Conservation (phyloP, 2,888 invertebrate species). For the Agrilus mali region DNA sequence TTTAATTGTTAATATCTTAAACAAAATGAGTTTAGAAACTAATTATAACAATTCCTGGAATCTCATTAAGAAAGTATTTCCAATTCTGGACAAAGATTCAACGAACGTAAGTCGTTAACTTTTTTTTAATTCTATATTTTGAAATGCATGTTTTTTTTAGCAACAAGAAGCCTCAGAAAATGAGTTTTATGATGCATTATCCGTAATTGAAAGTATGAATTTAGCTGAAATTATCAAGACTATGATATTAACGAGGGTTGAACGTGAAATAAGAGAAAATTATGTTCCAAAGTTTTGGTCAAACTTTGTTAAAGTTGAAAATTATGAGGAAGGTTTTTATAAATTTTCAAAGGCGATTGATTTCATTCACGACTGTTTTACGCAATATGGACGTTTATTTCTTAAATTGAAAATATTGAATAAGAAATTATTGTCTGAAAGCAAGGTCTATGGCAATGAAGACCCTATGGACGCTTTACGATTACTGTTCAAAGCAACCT, state of each 20-base stretch:
- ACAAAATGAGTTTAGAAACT: constrained; percentile 7
- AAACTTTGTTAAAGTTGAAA: constrained; percentile 41
- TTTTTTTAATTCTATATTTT: neutral
- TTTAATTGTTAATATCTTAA: no score
- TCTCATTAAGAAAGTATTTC: constrained; percentile 23
- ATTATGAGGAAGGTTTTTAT: constrained; percentile 47
- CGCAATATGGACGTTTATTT: constrained; percentile 42
- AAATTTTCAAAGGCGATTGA: constrained; percentile 55
- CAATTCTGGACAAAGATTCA: constrained; percentile 21
- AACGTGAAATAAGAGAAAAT: constrained; percentile 46
- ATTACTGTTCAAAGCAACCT: constrained; percentile 48
- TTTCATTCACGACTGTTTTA: constrained; percentile 44
- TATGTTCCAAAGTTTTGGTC: constrained; percentile 55
- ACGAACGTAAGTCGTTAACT: constrained; percentile 11
- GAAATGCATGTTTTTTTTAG: constrained; percentile 16
- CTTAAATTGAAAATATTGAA: constrained; percentile 43
- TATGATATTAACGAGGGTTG: constrained; percentile 37
- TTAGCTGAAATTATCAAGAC: constrained; percentile 29
- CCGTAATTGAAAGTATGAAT: constrained; percentile 26
- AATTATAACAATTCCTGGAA: constrained; percentile 18
- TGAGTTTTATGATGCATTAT: constrained; percentile 26
- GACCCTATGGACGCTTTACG: constrained; percentile 47
- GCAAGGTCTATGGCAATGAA: constrained; percentile 41
- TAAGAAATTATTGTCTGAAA: constrained; percentile 33
- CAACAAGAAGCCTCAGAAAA: constrained; percentile 19